phyloP scores from a whole-genome alignment of 2,113 vertebrate species.

The Pipra filicauda region DNA sequence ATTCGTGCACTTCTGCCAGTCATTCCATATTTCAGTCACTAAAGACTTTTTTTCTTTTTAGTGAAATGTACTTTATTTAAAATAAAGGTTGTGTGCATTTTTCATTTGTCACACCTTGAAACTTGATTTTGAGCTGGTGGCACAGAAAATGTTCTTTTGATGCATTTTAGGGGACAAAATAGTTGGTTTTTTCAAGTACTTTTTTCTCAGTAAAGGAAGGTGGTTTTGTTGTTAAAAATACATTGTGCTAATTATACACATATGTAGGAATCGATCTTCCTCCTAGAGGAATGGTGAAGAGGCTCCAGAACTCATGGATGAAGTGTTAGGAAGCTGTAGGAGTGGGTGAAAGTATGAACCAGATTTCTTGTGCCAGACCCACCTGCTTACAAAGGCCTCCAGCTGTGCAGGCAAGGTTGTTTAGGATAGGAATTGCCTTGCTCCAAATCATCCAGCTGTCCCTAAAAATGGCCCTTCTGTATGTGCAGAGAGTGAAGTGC shows the following conservation, averaged over 20 bases:
- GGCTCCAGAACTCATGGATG: background rate
- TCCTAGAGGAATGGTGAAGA: background rate
- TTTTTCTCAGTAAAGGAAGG: background rate
- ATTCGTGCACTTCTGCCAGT: background rate
- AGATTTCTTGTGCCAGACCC: background rate
- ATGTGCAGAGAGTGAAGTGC: background rate
- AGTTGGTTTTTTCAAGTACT: background rate
- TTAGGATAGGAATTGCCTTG: background rate
- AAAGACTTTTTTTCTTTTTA: background rate
- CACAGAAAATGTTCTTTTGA: background rate
- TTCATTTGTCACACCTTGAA: background rate
- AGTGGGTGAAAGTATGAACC: background rate
- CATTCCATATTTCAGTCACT: background rate
- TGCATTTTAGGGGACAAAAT: background rate
- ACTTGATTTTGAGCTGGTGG: background rate
- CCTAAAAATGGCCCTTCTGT: background rate
- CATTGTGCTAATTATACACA: background rate
- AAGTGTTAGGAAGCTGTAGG: background rate
- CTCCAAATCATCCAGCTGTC: background rate
- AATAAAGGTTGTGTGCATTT: background rate
- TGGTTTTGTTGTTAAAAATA: background rate
- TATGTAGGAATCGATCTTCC: background rate
- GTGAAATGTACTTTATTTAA: background rate
- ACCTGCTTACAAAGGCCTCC: background rate
- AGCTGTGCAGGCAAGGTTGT: background rate